Evolutionary conservation across 2,113 vertebrate genomes (phyloP).

Genomic region (Symphodus melops): DNA sequence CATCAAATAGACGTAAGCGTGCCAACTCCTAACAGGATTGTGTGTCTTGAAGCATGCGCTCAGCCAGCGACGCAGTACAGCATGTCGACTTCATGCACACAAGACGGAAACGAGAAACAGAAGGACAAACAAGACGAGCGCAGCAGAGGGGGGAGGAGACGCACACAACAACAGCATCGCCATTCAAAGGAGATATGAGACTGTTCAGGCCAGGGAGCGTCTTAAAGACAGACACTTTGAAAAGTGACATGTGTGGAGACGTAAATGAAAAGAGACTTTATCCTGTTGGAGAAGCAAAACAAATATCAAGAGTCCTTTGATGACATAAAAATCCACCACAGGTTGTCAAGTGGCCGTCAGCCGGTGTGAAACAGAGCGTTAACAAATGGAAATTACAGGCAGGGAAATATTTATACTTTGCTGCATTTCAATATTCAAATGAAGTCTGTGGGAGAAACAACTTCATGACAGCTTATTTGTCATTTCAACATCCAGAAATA

Average conservation of each 20-base stretch:
- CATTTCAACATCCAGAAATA: conserved; percentile 1
- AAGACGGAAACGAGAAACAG: conserved; percentile 24
- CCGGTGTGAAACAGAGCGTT: background rate
- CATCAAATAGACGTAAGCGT: conserved; percentile 56
- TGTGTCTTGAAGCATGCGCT: conserved; percentile 78
- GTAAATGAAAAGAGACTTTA: conserved; percentile 39
- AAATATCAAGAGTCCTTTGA: conserved; percentile 21
- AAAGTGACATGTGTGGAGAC: conserved; percentile 63
- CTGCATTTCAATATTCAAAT: conserved; percentile 15
- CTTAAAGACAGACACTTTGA: conserved; percentile 39
- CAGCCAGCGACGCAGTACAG: conserved; percentile 61
- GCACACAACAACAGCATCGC: conserved; percentile 24
- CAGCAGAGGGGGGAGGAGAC: conserved; percentile 16
- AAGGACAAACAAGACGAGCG: conserved; percentile 6
- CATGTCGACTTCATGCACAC: conserved; percentile 53
- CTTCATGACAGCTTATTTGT: conserved; percentile 4
- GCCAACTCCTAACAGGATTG: conserved; percentile 81
- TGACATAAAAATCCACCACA: conserved; percentile 41
- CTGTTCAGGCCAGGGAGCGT: conserved; percentile 56
- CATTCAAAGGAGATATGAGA: conserved; percentile 36
- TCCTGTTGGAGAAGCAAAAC: conserved; percentile 19
- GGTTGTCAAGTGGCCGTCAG: conserved; percentile 49
- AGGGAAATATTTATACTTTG: background rate
- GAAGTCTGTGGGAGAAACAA: background rate
- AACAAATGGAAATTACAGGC: conserved; percentile 5